Percentiles rank a stretch among this genome's conserved stretches.
phyloP scores from a whole-genome alignment of 1,140 invertebrate genomes.

The Phthorimaea operculella region DNA sequence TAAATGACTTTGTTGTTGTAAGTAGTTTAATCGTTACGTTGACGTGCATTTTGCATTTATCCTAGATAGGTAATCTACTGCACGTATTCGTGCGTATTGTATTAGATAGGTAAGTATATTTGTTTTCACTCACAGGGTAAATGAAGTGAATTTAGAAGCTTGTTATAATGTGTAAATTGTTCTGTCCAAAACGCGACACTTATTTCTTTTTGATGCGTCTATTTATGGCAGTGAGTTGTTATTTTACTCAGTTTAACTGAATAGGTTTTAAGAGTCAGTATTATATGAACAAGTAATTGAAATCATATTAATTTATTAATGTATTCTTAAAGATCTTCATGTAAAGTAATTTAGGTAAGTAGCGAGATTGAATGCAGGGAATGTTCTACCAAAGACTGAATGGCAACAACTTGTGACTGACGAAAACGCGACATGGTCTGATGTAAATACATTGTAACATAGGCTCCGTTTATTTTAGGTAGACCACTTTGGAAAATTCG shows the following conservation, averaged over 20 bases:
- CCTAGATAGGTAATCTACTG: constrained; percentile 41
- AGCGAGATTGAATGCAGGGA: constrained; percentile 12
- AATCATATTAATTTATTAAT: too few relatives aligned
- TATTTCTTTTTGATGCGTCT: background rate
- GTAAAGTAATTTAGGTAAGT: background rate
- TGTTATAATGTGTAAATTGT: background rate
- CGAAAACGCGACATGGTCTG: constrained; percentile 31
- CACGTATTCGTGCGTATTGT: constrained; percentile 55
- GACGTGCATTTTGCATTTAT: constrained; percentile 39
- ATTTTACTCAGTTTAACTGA: too few relatives aligned
- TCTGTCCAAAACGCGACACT: background rate
- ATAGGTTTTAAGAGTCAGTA: too few relatives aligned
- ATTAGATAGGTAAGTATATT: constrained; percentile 40
- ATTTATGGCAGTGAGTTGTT: background rate
- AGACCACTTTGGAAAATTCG: constrained; percentile 17
- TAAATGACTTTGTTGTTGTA: constrained; percentile 11
- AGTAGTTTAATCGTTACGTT: constrained; percentile 29
- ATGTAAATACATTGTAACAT: constrained; percentile 28
- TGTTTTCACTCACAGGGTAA: constrained; percentile 60
- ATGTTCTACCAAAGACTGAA: constrained; percentile 51
- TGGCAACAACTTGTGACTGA: constrained; percentile 59
- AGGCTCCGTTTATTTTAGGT: constrained; percentile 2
- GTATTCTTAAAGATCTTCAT: too few relatives aligned
- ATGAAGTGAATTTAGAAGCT: constrained; percentile 23
- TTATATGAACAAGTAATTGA: too few relatives aligned